These are phyloP conservation scores for Hydrophis major DNA, from an alignment of 2,797 vertebrate species.

Conservation along the genomic window DNA sequence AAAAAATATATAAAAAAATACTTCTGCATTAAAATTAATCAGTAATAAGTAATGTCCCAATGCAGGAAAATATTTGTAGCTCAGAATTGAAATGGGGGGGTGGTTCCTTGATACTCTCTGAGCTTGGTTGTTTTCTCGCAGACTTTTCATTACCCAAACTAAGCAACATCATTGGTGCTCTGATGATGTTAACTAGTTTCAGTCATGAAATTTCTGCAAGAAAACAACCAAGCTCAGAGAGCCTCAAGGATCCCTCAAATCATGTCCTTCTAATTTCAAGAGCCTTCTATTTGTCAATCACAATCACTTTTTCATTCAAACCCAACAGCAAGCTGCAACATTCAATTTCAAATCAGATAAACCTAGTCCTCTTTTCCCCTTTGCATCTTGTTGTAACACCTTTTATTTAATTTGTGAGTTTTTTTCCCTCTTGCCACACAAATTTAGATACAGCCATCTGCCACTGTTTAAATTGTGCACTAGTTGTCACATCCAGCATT, in stretches of 20 bases:
- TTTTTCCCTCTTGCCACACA: neutral
- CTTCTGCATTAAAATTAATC: neutral
- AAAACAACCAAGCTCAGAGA: neutral
- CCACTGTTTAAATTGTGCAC: neutral
- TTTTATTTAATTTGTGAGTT: neutral
- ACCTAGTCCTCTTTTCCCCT: neutral
- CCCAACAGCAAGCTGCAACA: neutral
- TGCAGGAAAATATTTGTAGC: neutral
- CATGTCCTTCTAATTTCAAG: neutral
- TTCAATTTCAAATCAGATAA: neutral
- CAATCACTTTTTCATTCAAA: neutral
- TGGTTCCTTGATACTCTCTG: neutral
- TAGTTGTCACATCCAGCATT: neutral
- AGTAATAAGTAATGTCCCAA: neutral
- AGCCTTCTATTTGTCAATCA: neutral
- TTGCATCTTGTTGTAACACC: neutral
- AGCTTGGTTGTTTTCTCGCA: neutral
- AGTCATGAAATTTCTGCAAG: neutral
- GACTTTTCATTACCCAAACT: neutral
- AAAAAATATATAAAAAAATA: neutral
- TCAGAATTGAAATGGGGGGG: neutral
- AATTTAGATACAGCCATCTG: neutral
- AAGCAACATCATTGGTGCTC: neutral
- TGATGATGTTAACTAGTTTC: neutral
- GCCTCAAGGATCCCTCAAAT: neutral